These are phyloP conservation scores for Neoitamus cyanurus DNA, from an alignment of 2,888 invertebrate species.

Conservation along the genomic window DNA sequence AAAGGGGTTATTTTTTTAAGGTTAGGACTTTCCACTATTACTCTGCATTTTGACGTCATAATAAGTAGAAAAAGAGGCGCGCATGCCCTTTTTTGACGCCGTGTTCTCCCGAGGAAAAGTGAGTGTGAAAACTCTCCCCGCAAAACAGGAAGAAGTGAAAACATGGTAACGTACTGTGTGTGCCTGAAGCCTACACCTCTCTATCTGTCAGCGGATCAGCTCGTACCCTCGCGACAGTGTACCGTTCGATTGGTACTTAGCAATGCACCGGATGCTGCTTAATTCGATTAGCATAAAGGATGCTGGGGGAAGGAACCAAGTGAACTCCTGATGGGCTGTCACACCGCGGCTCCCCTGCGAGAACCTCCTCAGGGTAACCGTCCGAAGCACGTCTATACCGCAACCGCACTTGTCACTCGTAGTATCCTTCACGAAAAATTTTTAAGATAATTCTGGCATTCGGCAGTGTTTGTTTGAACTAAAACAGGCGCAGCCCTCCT, in stretches of 20 bases:
- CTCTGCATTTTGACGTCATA: constrained; percentile 46
- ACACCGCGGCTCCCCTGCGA: neutral
- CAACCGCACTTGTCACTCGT: neutral
- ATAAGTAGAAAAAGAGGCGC: constrained; percentile 6
- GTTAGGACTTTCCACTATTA: constrained; percentile 39
- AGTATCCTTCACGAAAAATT: neutral
- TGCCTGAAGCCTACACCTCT: neutral
- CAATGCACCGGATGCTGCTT: neutral
- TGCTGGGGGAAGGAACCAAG: neutral
- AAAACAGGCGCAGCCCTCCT: neutral
- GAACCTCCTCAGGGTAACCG: neutral
- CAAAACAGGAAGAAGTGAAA: neutral
- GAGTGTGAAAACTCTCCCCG: neutral
- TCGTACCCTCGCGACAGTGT: neutral
- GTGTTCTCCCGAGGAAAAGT: neutral
- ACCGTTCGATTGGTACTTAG: neutral
- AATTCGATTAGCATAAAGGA: neutral
- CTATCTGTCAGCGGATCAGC: neutral
- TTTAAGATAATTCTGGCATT: neutral
- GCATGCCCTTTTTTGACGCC: neutral
- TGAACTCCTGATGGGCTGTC: neutral
- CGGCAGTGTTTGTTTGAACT: neutral
- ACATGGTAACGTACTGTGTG: neutral
- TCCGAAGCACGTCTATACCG: neutral
- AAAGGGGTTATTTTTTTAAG: constrained; percentile 22